A percentile compares a stretch with the other conserved stretches of the same genome.
Evolutionary conservation across 2,113 vertebrate species (phyloP).

Genomic region (Neodontobutis hainanensis): DNA sequence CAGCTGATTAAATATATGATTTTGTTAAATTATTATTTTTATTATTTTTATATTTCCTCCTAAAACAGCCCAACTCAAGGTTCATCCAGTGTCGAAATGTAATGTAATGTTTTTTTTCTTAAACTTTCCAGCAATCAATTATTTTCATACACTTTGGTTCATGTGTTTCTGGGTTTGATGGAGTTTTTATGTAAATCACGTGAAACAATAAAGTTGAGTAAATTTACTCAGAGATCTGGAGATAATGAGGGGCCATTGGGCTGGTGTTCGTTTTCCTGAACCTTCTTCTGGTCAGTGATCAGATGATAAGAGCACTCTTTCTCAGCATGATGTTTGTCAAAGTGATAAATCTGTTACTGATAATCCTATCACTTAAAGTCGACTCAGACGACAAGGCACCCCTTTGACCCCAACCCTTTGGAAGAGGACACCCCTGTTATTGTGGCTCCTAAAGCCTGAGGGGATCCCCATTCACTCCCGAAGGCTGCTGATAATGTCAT

Average conservation of each 20-base stretch:
- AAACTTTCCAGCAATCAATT: no score
- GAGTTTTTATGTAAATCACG: no score
- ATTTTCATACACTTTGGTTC: no score
- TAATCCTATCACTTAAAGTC: slow-evolving; percentile 61
- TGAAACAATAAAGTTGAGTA: no score
- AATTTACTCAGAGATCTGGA: no score
- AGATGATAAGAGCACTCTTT: slow-evolving; percentile 28
- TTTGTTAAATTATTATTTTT: no score
- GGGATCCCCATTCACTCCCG: slow-evolving; percentile 6
- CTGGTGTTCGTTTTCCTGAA: slow-evolving; percentile 68
- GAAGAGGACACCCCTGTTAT: slow-evolving; percentile 29
- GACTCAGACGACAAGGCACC: slow-evolving; percentile 38
- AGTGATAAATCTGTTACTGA: slow-evolving; percentile 48
- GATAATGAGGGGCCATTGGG: slow-evolving; percentile 52
- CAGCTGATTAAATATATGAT: no score
- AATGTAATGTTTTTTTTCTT: no score
- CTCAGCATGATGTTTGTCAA: slow-evolving; percentile 27
- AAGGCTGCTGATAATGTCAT: slow-evolving; percentile 40
- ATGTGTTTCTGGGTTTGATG: no score
- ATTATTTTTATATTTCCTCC: no score
- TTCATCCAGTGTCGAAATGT: no score
- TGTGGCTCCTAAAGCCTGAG: slow-evolving; percentile 20
- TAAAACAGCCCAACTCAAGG: no score
- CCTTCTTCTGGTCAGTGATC: slow-evolving; percentile 68
- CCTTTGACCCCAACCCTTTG: background rate